Evolutionary conservation across 2,113 vertebrate species (phyloP).

Genomic region (Microtus oregoni): DNA sequence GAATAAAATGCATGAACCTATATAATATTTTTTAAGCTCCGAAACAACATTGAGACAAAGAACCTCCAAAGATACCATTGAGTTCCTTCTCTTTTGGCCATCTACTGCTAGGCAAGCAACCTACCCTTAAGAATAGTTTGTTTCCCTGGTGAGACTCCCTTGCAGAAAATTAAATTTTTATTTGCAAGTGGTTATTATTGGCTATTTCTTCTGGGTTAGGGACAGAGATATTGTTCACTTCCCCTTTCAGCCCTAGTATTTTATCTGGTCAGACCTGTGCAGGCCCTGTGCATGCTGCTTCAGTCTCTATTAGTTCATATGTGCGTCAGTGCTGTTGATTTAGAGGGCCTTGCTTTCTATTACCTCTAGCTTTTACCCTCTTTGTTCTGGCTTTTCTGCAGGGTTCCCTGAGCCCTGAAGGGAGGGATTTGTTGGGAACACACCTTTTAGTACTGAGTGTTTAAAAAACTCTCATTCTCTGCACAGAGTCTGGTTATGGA

Average conservation of each 20-base stretch:
- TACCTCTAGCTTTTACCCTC: not conserved
- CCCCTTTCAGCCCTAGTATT: not conserved
- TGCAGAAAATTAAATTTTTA: not conserved
- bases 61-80: not conserved
- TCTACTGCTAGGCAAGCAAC: not conserved
- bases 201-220: not conserved
- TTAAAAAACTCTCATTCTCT: not conserved
- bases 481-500: not conserved
- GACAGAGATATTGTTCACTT: not conserved
- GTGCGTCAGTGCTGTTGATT: too few relatives aligned
- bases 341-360: not conserved
- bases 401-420: not conserved
- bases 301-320: not conserved
- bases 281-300: not conserved
- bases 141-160: not conserved
- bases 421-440: not conserved
- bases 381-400: not conserved
- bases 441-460: not conserved
- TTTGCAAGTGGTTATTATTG: not conserved
- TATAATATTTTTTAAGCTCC: not conserved
- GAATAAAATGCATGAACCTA: not conserved
- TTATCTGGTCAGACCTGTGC: not conserved
- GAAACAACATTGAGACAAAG: not conserved
- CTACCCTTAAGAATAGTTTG: not conserved
- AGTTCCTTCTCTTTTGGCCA: not conserved